Conservation (phyloP, 2,888 invertebrate genomes). For the Ectobius pallidus region DNA sequence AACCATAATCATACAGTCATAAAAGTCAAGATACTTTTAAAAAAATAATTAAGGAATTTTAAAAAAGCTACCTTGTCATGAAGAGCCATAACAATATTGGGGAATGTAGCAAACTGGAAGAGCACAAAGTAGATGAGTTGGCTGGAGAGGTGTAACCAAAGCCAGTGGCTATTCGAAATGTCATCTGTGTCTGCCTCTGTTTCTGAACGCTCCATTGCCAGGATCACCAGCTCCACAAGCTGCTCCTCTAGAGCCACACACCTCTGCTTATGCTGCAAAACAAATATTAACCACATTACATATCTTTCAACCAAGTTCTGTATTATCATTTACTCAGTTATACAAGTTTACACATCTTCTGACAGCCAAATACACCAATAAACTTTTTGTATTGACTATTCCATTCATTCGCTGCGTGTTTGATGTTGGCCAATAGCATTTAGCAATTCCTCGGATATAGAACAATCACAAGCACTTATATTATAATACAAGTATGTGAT, state of each 20-base stretch:
- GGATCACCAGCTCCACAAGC: constrained; percentile 86
- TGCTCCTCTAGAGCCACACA: constrained; percentile 92
- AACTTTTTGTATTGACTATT: too few species aligned
- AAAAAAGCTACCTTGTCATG: constrained; percentile 79
- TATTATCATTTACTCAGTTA: neutral
- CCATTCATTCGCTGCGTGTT: too few species aligned
- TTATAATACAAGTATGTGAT: too few species aligned
- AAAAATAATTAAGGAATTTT: neutral
- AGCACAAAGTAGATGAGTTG: constrained; percentile 94
- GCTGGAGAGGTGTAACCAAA: constrained; percentile 93
- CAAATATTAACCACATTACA: constrained; percentile 32
- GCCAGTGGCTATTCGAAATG: constrained; percentile 72
- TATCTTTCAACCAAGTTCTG: too few species aligned
- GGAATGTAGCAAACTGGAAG: constrained; percentile 92
- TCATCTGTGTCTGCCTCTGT: constrained; percentile 60
- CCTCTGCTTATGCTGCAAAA: constrained; percentile 74
- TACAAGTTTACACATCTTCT: neutral
- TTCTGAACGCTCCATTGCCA: constrained; percentile 92
- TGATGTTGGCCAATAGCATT: too few species aligned
- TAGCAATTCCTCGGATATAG: too few species aligned
- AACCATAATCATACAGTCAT: neutral
- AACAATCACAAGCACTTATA: too few species aligned
- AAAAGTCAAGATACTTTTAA: neutral
- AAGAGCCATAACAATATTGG: constrained; percentile 87
- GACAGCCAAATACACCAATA: too few species aligned